Evolutionary conservation across 2,888 invertebrate species (phyloP).

Genomic region (Andrena flavipes): DNA sequence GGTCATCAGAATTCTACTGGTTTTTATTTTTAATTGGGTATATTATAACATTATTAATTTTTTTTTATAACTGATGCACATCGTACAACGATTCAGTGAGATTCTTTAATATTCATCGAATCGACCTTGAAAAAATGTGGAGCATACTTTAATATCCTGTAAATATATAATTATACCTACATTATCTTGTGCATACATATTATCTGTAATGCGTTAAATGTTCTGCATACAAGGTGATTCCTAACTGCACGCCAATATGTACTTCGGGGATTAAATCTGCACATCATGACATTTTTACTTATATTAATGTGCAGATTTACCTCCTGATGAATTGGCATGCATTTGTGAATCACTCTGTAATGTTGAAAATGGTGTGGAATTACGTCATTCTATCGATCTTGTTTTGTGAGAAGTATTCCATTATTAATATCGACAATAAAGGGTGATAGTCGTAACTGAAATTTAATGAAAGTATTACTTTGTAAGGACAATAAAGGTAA

Average conservation of each 20-base stretch:
- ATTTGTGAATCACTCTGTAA: background rate
- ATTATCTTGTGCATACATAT: conserved; percentile 65
- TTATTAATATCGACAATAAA: conserved; percentile 82
- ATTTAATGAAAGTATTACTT: conserved; percentile 76
- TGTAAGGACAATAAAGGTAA: conserved; percentile 78
- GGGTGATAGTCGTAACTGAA: conserved; percentile 58
- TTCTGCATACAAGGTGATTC: background rate
- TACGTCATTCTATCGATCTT: conserved; percentile 43
- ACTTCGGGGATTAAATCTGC: no score
- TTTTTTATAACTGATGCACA: no score
- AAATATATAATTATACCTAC: background rate
- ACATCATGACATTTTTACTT: no score
- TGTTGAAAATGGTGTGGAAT: conserved; percentile 39
- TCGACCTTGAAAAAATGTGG: no score
- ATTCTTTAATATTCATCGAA: no score
- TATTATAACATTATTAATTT: no score
- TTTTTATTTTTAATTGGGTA: no score
- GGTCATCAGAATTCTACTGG: no score
- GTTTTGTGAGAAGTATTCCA: conserved; percentile 74
- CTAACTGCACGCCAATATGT: no score
- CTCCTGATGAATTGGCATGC: background rate
- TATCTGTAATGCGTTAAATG: conserved; percentile 45
- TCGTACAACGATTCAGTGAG: no score
- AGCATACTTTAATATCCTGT: no score
- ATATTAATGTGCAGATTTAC: no score